phyloP scores from a whole-genome alignment of 2,888 invertebrate genomes.

The Lasioglossum zephyrum region DNA sequence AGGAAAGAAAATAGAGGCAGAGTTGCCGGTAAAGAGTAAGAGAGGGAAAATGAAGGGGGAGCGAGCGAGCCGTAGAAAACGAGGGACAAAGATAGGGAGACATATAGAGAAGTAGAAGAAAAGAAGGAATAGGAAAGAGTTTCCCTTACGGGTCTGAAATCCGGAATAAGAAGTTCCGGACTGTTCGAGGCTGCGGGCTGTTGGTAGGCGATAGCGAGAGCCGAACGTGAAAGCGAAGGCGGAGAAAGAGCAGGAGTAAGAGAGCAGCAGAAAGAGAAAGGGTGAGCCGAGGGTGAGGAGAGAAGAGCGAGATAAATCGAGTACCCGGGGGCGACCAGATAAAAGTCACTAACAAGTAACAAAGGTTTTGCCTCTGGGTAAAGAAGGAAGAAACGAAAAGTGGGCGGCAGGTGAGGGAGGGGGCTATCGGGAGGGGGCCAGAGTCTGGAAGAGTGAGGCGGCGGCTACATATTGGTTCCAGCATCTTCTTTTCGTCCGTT shows the following conservation, averaged over 20 bases:
- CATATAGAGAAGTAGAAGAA: conserved; percentile 10
- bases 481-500: conserved; percentile 73
- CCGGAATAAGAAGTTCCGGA: conserved; percentile 75
- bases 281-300: conserved; percentile 25
- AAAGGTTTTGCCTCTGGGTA: conserved; percentile 72
- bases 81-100: conserved; percentile 6
- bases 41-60: background rate
- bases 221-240: conserved; percentile 44
- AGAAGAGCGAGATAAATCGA: conserved; percentile 77
- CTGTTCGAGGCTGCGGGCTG: conserved; percentile 77
- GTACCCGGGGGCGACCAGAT: conserved; percentile 75
- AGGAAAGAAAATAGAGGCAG: background rate
- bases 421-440: conserved; percentile 9
- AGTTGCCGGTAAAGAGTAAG: background rate
- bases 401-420: conserved; percentile 50
- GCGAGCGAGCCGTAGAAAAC: conserved; percentile 8
- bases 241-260: conserved; percentile 27
- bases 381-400: conserved; percentile 55
- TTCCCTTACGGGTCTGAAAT: conserved; percentile 69
- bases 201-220: conserved; percentile 76
- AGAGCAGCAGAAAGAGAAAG: background rate
- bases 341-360: conserved; percentile 82
- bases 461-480: conserved; percentile 75
- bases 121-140: conserved; percentile 52
- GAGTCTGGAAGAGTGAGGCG: conserved; percentile 66